These are phyloP conservation scores for Oreochromis spilurus DNA, from an alignment of 2,113 vertebrate species.

Conservation along the genomic window DNA sequence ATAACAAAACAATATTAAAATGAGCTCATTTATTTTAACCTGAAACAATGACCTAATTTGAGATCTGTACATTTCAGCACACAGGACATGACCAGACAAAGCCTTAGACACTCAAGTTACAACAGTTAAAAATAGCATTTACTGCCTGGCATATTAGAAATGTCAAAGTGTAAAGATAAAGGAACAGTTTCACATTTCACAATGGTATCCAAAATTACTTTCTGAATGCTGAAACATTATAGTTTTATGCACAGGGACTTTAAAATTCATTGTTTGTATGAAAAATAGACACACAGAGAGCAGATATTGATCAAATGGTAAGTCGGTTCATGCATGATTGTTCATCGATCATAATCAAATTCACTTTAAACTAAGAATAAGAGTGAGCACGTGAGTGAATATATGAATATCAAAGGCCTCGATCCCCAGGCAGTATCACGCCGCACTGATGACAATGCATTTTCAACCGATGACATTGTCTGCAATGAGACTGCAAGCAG, in stretches of 20 bases:
- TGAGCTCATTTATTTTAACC: neutral
- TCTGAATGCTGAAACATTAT: neutral
- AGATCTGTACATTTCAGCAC: neutral
- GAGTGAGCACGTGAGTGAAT: constrained; percentile 36
- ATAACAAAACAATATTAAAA: neutral
- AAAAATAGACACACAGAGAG: neutral
- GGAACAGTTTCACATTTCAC: constrained; percentile 1
- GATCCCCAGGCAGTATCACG: constrained; percentile 10
- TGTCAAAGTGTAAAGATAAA: neutral
- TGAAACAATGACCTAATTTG: neutral
- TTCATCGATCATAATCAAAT: constrained; percentile 58
- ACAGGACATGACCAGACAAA: neutral
- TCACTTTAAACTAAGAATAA: constrained; percentile 28
- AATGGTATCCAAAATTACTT: neutral
- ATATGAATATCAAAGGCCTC: constrained; percentile 39
- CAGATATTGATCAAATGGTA: constrained; percentile 11
- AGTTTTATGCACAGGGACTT: neutral
- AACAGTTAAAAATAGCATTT: neutral
- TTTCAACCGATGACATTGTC: constrained; percentile 41
- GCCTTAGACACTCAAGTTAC: neutral
- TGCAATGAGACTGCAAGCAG: constrained; percentile 18
- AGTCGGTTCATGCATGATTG: neutral
- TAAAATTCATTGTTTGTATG: neutral
- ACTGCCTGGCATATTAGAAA: neutral
- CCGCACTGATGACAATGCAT: constrained; percentile 55